These are phyloP conservation scores for Solenodon paradoxus DNA, from an alignment of 2,113 vertebrate species.

Conservation along the genomic window DNA sequence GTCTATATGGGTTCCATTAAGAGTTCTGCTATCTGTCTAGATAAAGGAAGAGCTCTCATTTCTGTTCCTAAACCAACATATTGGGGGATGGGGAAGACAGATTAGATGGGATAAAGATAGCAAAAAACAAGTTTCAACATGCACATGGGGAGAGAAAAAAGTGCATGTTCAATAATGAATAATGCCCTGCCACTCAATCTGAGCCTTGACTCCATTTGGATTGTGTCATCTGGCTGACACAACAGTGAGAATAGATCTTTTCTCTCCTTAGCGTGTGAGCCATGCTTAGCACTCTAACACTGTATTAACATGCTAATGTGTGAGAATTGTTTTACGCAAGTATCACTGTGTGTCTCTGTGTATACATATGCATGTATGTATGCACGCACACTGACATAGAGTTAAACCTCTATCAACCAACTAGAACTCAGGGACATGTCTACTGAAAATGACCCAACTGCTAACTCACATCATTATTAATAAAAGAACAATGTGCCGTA, in stretches of 20 bases:
- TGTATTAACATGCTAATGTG: constrained; percentile 71
- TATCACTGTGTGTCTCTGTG: constrained; percentile 46
- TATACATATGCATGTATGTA: not conserved
- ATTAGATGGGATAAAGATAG: constrained; percentile 30
- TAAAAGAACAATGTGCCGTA: not conserved
- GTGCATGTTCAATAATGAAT: not conserved
- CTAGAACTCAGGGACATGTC: not conserved
- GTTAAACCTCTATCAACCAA: not conserved
- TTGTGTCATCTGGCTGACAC: rapidly evolving
- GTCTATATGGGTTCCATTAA: constrained; percentile 77
- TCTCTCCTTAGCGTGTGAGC: not conserved
- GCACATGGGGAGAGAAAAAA: constrained; percentile 3
- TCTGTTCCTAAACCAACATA: constrained; percentile 69
- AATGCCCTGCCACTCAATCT: not conserved
- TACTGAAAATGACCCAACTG: constrained; percentile 7
- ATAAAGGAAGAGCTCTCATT: constrained; percentile 60
- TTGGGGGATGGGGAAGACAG: not conserved
- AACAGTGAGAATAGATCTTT: not conserved
- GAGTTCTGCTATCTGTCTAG: constrained; percentile 55
- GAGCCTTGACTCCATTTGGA: not conserved
- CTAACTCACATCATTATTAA: not conserved
- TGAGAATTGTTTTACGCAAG: constrained; percentile 41
- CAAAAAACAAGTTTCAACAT: constrained; percentile 32
- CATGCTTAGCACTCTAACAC: not conserved
- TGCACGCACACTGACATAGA: not conserved